Evolutionary conservation across 2,888 invertebrate species (phyloP), one percentile per base, ranked within the genome.

Genomic region (Drosophila longiperda): DNA sequence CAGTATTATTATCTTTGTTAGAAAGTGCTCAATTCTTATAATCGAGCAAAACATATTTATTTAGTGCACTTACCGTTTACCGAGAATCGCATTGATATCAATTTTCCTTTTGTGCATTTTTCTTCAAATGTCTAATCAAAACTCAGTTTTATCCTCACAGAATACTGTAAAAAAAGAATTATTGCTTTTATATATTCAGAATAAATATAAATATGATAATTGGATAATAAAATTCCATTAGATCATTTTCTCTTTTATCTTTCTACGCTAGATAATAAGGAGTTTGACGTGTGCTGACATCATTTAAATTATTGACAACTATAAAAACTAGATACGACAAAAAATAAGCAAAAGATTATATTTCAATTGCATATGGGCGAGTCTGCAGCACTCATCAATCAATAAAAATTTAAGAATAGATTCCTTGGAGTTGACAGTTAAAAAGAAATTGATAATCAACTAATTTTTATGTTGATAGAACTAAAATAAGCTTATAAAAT

Each of bases 291-390:
- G 12, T 34, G 38, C 48, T 34, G 9, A 9, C 17, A 42, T 52
- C 45, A 33, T 58, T 8, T 15, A 29, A 53, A 38, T 11, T n/a
- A 1, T 38, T 23, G 15, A 8, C 17, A 32, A n/a, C 33, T 29
- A 45, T 9, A 23, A 34, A 40, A 61, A 33, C 15, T 59, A 42
- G 76, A 70, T 57, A 33, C 8, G 34, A 9, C 23, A 1, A 26
- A 11, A 11, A 36, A 20, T 12, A 64, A 36, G 33, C 32, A 48
- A 3, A 1, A 15, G 32, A 58, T 55, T n/a, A 12, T 42, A 62
- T 62, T 58, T 36, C 23, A 64, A 65, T 65, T 36, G 32, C 33
- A 42, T 23, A 34, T 52, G 54, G 61, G 73, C 53, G 71, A 52
- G 77, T 68, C 59, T 42, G 58, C 23, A 42, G 58, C 23, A 42